Base-by-base conservation (phyloP, 1,140 invertebrate genomes). In the Neoseiulus cucumeris region DNA sequence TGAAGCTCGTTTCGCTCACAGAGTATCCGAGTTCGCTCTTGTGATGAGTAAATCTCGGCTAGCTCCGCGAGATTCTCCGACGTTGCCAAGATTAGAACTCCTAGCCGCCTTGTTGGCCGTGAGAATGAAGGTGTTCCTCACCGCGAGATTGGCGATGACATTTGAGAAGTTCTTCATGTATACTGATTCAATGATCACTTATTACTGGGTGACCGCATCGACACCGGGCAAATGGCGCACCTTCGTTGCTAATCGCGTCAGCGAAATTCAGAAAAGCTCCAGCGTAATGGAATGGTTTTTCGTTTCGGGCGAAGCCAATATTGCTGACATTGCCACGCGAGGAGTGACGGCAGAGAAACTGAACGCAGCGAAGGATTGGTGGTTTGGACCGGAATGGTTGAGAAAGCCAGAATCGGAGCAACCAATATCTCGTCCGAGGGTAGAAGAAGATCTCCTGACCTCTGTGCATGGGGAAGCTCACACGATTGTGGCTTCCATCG, bases 71-170 rank as follows among this genome's bases (percentile, higher is more conserved):
- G 66, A 55, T 33, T 25, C 22, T 12, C 29, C 66, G 29, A 67
- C 65, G 7, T 68, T 70, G 14, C 70, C 69, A 0, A 25, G 64
- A 17, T 42, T 69, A 17, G 69, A 70, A 39, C 45, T 70, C 20
- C 17, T 22, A 0, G 68, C 68, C 1, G 66, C 68, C 18, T 25
- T 64, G 9, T 25, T 66, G 2, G 42, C 44, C 1, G 1, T 42
- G n/a, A 30, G 41, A 39, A 25, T 66, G 12, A 64, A 64, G 22
- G 20, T 42, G 28, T 0, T 7, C 18, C 29, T 9, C 14, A 22
- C 2, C 22, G 7, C 45, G 9, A 25, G 42, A 1, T 20, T 47
- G 4, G n/a, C n/a, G n/a, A n/a, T n/a, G n/a, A n/a, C n/a, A n/a
- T n/a, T n/a, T n/a, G n/a, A n/a, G n/a, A n/a, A n/a, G n/a, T n/a